phyloP scores from a whole-genome alignment of 1,140 invertebrate genomes.

The Bombus polaris region DNA sequence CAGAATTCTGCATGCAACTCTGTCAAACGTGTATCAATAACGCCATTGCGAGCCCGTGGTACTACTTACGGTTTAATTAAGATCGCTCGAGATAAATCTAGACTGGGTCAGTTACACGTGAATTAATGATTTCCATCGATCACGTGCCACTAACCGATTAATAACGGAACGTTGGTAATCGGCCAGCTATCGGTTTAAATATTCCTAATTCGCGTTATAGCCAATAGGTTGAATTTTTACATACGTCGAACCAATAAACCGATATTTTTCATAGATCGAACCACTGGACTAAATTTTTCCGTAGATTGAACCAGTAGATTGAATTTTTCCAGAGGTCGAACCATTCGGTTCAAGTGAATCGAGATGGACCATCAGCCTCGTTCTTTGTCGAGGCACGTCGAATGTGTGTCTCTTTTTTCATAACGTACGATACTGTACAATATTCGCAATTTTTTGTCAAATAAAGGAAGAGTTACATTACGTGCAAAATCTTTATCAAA shows the following conservation, averaged over 20 bases:
- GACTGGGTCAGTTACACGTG: slow-evolving; percentile 20
- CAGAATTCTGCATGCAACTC: neutral
- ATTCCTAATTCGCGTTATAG: slow-evolving; percentile 20
- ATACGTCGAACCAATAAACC: too few species aligned
- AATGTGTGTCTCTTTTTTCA: too few species aligned
- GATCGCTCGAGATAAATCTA: slow-evolving; percentile 35
- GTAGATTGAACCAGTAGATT: too few species aligned
- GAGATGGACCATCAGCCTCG: too few species aligned
- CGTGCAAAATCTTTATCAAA: too few species aligned
- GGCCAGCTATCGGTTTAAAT: slow-evolving; percentile 15
- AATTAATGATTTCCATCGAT: slow-evolving; percentile 46
- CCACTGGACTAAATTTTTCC: too few species aligned
- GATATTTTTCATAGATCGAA: neutral
- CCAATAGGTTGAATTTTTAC: neutral
- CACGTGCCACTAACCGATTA: slow-evolving; percentile 30
- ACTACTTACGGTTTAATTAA: slow-evolving; percentile 44
- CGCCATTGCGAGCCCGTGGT: neutral
- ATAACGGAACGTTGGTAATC: slow-evolving; percentile 9
- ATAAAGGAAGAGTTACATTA: too few species aligned
- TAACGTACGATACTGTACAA: too few species aligned
- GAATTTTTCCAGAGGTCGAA: too few species aligned
- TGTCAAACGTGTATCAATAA: slow-evolving; percentile 5
- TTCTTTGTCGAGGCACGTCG: too few species aligned
- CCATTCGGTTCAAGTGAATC: too few species aligned
- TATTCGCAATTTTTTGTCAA: too few species aligned